A percentile compares a stretch with the other conserved stretches of the same genome.
phyloP scores from a whole-genome alignment of 2,888 invertebrate species.

The Zaprionus lineosus region DNA sequence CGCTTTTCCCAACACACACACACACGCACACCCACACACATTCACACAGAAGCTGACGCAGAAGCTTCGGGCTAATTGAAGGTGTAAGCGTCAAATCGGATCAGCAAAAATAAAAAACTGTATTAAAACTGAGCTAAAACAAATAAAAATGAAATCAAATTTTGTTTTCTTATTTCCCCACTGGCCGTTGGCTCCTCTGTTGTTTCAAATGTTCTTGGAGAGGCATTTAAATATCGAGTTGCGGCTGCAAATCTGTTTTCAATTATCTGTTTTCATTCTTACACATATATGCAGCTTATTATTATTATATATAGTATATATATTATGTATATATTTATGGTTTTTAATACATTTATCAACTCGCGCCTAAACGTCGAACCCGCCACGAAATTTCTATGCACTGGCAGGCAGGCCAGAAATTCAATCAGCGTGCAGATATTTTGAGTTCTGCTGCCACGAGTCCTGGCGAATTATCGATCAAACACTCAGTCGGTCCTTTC shows the following conservation, averaged over 20 bases:
- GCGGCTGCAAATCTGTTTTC: slow-evolving; percentile 35
- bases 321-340: slow-evolving; percentile 9
- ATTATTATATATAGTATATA: slow-evolving; percentile 7
- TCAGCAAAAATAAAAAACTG: neutral
- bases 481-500: slow-evolving; percentile 59
- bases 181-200: too few relatives aligned
- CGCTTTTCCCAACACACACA: slow-evolving; percentile 30
- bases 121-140: slow-evolving; percentile 15
- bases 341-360: slow-evolving; percentile 12
- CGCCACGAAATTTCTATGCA: slow-evolving; percentile 46
- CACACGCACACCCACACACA: too few relatives aligned
- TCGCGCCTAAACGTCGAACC: slow-evolving; percentile 51
- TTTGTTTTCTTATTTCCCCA: too few relatives aligned
- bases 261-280: slow-evolving; percentile 15
- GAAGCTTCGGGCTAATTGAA: slow-evolving; percentile 37
- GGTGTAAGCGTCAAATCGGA: slow-evolving; percentile 38
- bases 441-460: slow-evolving; percentile 18
- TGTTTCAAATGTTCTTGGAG: slow-evolving; percentile 50
- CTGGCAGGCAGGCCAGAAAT: slow-evolving; percentile 50
- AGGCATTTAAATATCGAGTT: slow-evolving; percentile 48
- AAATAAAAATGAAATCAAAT: slow-evolving; percentile 24
- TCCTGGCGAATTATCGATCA: slow-evolving; percentile 69
- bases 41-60: slow-evolving; percentile 11
- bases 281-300: slow-evolving; percentile 5
- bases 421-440: slow-evolving; percentile 61